phyloP scores from a whole-genome alignment of 2,888 invertebrate genomes.

The Folsomia manolachei region DNA sequence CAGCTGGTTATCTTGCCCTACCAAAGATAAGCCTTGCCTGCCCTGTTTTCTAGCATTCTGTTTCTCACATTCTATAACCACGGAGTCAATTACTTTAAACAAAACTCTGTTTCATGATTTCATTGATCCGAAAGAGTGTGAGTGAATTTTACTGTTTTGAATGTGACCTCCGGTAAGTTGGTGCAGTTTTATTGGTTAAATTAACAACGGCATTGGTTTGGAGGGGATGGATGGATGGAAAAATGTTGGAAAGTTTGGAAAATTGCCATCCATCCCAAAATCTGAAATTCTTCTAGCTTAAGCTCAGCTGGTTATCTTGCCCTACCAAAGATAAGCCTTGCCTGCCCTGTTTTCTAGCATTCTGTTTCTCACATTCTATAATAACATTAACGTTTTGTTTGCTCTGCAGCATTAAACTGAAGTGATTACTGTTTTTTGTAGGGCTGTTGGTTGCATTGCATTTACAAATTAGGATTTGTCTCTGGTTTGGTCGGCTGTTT shows the following conservation, averaged over 20 bases:
- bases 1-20: no score
- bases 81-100: background rate
- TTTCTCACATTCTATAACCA: no score
- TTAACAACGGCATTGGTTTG: background rate
- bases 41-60: no score
- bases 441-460: background rate
- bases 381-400: no score
- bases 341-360: no score
- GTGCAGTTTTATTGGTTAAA: background rate
- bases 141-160: no score
- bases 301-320: no score
- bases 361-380: no score
- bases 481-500: background rate
- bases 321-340: no score
- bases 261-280: background rate
- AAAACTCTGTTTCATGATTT: background rate
- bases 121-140: background rate
- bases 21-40: no score
- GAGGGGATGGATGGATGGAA: background rate
- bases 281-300: background rate
- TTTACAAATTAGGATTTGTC: conserved; percentile 7
- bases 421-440: no score
- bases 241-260: background rate
- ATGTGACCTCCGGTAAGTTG: background rate
- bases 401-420: no score